phyloP scores from a whole-genome alignment of 2,888 invertebrate genomes.

The Agriopis marginaria region DNA sequence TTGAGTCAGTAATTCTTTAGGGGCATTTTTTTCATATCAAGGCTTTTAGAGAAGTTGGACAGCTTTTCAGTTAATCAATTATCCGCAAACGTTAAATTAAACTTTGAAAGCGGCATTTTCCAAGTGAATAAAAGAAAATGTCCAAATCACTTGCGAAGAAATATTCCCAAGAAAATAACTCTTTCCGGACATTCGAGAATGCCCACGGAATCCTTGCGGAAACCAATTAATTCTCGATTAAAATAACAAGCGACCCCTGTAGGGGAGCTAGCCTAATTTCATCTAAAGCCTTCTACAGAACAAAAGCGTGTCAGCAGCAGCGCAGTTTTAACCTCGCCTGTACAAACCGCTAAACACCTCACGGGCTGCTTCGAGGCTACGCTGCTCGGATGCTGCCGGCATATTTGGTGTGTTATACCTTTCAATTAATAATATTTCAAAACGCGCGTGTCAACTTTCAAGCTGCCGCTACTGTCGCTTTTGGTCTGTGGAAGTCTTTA shows the following conservation, averaged over 20 bases:
- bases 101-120: constrained; percentile 6
- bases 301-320: too few species aligned
- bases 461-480: too few species aligned
- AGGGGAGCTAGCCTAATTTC: constrained; percentile 8
- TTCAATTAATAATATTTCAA: too few species aligned
- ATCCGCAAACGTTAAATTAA: constrained; percentile 7
- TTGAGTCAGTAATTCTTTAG: background rate
- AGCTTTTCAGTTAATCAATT: constrained; percentile 1
- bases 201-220: constrained; percentile 28
- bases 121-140: constrained; percentile 26
- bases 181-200: constrained; percentile 30
- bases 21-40: background rate
- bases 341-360: too few species aligned
- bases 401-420: too few species aligned
- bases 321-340: too few species aligned
- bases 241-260: constrained; percentile 28
- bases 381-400: too few species aligned
- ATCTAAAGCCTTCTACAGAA: background rate
- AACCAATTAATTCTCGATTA: constrained; percentile 38
- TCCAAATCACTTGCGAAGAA: constrained; percentile 28
- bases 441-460: too few species aligned
- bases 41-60: background rate
- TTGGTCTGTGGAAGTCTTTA: too few species aligned
- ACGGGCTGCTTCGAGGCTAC: too few species aligned
- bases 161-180: constrained; percentile 37